Evolutionary conservation across 2,113 vertebrate species (phyloP), one percentile per base, ranked within the genome.

Genomic region (Ameiurus melas): DNA sequence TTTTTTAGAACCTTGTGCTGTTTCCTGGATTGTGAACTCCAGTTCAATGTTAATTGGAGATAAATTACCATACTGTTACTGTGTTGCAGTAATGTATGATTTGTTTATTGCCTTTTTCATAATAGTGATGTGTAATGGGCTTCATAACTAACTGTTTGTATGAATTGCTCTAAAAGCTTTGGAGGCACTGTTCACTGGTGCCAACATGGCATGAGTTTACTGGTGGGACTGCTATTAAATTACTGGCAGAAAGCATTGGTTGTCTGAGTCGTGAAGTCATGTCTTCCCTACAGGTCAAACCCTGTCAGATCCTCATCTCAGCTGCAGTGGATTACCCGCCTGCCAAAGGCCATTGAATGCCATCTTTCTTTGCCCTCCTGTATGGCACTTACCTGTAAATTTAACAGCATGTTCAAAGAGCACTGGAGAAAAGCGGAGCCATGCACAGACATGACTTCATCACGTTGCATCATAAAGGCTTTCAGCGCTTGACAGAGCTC

Each of bases 361-460:
- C 68, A 62, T 87, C 58, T 58, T 47, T 84, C 53, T 88, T 83
- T 60, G 22, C 64, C 64, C 36, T 80, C 53, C 64, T 75, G 68
- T 27, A 17, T 57, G 64, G 73, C 64, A 81, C 53, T 81, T 81
- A 85, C 84, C 84, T 85, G 60, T 43, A 71, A 85, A 73, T 88
- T 83, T 68, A 86, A 90, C n/a, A 62, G 27, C 33, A 39, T 27
- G 84, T 62, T 86, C 70, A 84, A 71, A 84, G 68, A 53, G 78
- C 20, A n/a, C 19, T 3, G 13, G 14, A 53, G 51, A 57, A 85
- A 27, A 83, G 75, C 4, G 36, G 25, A 77, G 84, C 70, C 71
- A 36, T 75, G 57, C 77, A 17, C 36, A 91, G 90, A 87, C 87
- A 14, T 83, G 90, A 91, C 87, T 57, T 87, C 85, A 87, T 84